Percentiles rank a stretch among this genome's conserved stretches.
Evolutionary conservation across 2,888 invertebrate genomes (phyloP).

Genomic region (Synanthedon tipuliformis): DNA sequence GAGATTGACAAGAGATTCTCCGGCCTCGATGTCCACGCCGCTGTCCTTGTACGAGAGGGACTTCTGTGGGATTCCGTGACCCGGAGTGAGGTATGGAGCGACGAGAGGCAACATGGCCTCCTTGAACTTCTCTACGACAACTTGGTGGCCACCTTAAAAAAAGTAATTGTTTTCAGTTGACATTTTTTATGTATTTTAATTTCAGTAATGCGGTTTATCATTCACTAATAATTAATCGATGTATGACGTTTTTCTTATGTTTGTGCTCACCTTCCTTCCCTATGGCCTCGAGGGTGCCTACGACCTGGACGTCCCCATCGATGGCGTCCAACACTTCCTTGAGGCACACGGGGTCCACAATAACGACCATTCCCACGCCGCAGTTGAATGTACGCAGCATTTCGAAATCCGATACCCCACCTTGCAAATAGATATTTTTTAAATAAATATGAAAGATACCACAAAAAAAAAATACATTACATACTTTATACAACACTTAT

Average conservation of each 20-base stretch:
- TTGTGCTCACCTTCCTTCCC: conserved; percentile 38
- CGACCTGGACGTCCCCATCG: conserved; percentile 37
- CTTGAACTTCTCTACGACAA: conserved; percentile 77
- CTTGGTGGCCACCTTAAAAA: conserved; percentile 61
- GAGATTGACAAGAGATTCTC: conserved; percentile 80
- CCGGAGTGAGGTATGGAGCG: conserved; percentile 24
- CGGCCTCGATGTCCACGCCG: conserved; percentile 90
- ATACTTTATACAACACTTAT: too few relatives aligned
- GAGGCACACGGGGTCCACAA: conserved; percentile 75
- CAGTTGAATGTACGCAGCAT: conserved; percentile 95
- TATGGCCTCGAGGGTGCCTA: conserved; percentile 51
- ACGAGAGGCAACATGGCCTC: conserved; percentile 68
- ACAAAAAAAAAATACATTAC: too few relatives aligned
- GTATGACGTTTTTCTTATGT: background rate
- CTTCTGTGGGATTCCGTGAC: conserved; percentile 27
- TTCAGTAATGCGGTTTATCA: too few relatives aligned
- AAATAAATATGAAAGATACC: too few relatives aligned
- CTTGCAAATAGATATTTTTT: conserved; percentile 31
- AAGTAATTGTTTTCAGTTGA: too few relatives aligned
- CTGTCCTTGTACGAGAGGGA: conserved; percentile 81
- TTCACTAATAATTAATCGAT: too few relatives aligned
- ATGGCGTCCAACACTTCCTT: conserved; percentile 44
- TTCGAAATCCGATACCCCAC: conserved; percentile 80
- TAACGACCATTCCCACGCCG: conserved; percentile 88
- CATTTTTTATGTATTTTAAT: too few relatives aligned